Base-by-base conservation (phyloP, 1,140 invertebrate genomes). In the Meloidogyne chitwoodi region DNA sequence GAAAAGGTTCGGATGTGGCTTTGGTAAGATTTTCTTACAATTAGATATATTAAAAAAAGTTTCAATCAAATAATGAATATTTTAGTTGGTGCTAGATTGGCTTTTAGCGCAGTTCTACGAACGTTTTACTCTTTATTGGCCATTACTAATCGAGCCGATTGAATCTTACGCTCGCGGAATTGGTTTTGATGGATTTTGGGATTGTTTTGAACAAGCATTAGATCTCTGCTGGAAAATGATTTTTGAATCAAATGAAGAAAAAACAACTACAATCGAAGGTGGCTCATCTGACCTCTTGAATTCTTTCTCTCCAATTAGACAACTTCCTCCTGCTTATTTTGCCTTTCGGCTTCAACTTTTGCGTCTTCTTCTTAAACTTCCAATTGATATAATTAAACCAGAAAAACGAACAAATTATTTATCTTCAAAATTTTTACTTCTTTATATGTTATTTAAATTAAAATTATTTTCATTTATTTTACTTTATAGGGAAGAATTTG, bases 71-170 rank as follows among this genome's bases (percentile, higher is more conserved):
- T 29, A 16, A 10, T 3, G 12, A 19, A 61, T 64, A 34, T 79
- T 81, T 67, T 41, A 79, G 78, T 44, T 79, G 48, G 56, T 67
- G 6, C 10, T 79, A 14, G 41, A 70, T n/a, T 66, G 81, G 44
- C 34, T 76, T 26, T 34, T 79, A 4, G 74, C 79, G 0, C 79
- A 80, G 62, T 71, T 68, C 3, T 80, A 80, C 22, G 79, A 81
- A 78, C 71, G 44, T 0, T 44, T 80, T n/a, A 82, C 79, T 4
- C 44, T 74, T 48, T 78, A 71, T 34, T 80, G 79, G 79, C 79
- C 79, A 16, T 44, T 70, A 19, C 22, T 80, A 22, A 22, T 16
- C 27, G 79, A 80, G 68, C 38, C 38, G 16, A 73, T 74, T 19
- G 74, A 81, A 64, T 63, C 75, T 4, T 81, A 66, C 27, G 34